Base-by-base conservation (phyloP, 64 coral and sea anemone genomes). In the Stichodactyla helianthus region DNA sequence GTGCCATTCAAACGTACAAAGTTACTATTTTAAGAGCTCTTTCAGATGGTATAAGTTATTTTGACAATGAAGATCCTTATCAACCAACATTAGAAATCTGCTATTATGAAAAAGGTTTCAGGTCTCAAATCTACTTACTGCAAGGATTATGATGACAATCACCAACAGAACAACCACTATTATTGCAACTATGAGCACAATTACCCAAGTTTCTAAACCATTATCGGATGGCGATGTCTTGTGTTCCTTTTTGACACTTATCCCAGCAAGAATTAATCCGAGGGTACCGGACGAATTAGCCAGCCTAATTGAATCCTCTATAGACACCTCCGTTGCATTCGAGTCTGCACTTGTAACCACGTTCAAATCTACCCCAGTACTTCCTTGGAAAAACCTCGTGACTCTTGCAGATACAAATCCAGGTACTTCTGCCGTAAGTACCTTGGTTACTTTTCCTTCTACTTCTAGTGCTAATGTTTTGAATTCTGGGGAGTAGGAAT, bases 111-210 rank as follows among this genome's bases (percentile, higher is more conserved):
- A 44, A 44, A 44, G 35, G 35, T 44, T 44, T 44, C 35, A 44
- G 28, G 35, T 44, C 35, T 44, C 35, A 44, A 44, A 44, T 18
- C 57, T 54, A 89, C 88, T 89, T 77, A 89, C 88, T 59, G 25
- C 64, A 53, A 89, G 57, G 14, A 84, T 23, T 9, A 81, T 83
- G 14, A 89, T 84, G 12, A 89, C 77, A 6, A 89, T 63, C 63
- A 84, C 54, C 51, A 89, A 14, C 10, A 89, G 14, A 22, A 89
- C 84, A 7, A 89, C 81, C 6, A 89, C 4, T 26, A 89, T 51
- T 7, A 50, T 56, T 56, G 88, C 20, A 35, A 84, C 58, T 16
- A 89, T 89, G 0, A 89, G 25, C 28, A 84, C 76, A 51, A 89
- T 76, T n/a, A 71, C 64, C 88, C 88, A 89, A 5, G 25, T 81